Evolutionary conservation across 2,113 vertebrate species (phyloP).

Genomic region (Chrysemys picta): DNA sequence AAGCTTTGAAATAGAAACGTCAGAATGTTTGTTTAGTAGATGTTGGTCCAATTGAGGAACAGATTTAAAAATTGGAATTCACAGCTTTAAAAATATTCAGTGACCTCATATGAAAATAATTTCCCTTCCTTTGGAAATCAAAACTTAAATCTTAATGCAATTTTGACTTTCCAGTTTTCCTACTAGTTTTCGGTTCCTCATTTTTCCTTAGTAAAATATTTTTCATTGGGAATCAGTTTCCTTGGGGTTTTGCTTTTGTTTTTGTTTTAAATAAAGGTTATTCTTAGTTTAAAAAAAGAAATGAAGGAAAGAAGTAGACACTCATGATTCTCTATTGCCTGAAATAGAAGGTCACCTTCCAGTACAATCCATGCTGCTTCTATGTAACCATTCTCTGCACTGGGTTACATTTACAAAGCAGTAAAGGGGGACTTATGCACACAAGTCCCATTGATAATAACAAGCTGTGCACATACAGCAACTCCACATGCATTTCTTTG

Average conservation of each 20-base stretch:
- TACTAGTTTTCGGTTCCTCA: neutral
- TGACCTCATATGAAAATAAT: neutral
- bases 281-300: conserved; percentile 6
- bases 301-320: neutral
- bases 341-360: neutral
- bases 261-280: neutral
- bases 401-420: neutral
- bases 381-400: neutral
- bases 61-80: conserved; percentile 3
- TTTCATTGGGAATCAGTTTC: neutral
- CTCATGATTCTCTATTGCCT: neutral
- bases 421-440: neutral
- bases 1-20: conserved; percentile 17
- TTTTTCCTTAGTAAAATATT: neutral
- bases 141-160: neutral
- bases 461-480: neutral
- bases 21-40: neutral
- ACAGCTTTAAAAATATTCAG: neutral
- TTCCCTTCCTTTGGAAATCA: neutral
- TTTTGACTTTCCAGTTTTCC: neutral
- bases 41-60: neutral
- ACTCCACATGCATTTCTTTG: neutral
- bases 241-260: neutral
- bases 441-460: neutral
- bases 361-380: neutral